Evolutionary conservation across 2,888 invertebrate genomes (phyloP).

Genomic region (Drosophila bunnanda): DNA sequence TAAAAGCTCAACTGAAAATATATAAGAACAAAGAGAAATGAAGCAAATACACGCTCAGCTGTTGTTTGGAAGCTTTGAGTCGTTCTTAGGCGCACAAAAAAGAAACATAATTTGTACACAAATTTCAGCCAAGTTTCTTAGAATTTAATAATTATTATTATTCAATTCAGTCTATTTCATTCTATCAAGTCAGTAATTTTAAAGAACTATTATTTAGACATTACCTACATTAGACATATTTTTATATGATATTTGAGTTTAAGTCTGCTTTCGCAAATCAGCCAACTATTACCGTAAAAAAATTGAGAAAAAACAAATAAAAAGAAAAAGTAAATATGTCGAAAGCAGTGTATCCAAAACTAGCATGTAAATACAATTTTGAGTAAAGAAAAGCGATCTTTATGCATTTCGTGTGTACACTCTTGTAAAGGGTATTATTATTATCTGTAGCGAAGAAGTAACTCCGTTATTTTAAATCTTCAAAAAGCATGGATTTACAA

Average conservation of each 20-base stretch:
- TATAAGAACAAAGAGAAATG: not conserved
- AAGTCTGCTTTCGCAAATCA: constrained; percentile 10
- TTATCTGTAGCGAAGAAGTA: not conserved
- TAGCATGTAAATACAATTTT: constrained; percentile 6
- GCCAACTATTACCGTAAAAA: not conserved
- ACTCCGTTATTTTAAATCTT: not conserved
- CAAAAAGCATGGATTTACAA: too few species aligned
- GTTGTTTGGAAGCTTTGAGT: not conserved
- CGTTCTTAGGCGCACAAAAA: constrained; percentile 2
- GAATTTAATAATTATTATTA: not conserved
- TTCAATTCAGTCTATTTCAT: not conserved
- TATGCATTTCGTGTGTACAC: constrained; percentile 1
- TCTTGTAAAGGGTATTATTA: constrained; percentile 14
- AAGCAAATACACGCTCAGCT: not conserved
- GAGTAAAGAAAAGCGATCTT: constrained; percentile 3
- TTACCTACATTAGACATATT: constrained; percentile 3
- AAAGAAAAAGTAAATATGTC: not conserved
- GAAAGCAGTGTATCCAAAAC: constrained; percentile 9
- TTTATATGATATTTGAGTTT: constrained; percentile 11
- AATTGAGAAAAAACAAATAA: not conserved
- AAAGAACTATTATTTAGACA: constrained; percentile 6
- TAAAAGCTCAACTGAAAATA: not conserved
- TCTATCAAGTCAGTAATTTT: constrained; percentile 10
- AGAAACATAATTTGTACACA: not conserved
- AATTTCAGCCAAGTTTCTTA: constrained; percentile 1